Percentiles rank a stretch among this genome's conserved stretches.
Evolutionary conservation across 2,113 vertebrate genomes (phyloP).

Genomic region (Clupea harengus): DNA sequence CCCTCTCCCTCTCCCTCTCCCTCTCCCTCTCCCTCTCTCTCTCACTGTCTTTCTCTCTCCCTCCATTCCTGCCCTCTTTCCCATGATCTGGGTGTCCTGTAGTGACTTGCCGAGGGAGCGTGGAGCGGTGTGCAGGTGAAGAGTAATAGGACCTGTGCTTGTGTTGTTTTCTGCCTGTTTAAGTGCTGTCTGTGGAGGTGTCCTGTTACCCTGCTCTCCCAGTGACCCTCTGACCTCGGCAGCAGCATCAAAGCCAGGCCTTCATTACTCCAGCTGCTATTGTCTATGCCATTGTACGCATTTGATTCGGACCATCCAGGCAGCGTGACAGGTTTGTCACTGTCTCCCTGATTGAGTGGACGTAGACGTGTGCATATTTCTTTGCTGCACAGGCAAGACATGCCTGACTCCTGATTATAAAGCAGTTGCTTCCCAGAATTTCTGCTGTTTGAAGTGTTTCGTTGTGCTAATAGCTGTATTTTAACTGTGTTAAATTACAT

Average conservation of each 20-base stretch:
- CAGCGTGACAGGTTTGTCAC: constrained; percentile 35
- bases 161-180: constrained; percentile 52
- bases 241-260: constrained; percentile 51
- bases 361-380: not conserved
- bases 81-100: not conserved
- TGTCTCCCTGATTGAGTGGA: constrained; percentile 25
- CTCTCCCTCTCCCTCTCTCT: not conserved
- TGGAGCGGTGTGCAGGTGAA: constrained; percentile 52
- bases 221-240: constrained; percentile 45
- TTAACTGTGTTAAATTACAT: no score
- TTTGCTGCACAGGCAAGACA: not conserved
- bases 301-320: constrained; percentile 46
- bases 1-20: not conserved
- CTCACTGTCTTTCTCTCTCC: not conserved
- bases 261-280: constrained; percentile 54
- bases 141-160: constrained; percentile 59
- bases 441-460: no score
- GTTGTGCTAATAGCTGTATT: no score
- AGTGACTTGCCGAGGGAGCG: constrained; percentile 53
- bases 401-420: not conserved
- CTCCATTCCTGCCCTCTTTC: not conserved
- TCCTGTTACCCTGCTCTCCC: constrained; percentile 61
- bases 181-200: constrained; percentile 68
- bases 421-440: no score
- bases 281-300: constrained; percentile 45